A percentile compares a stretch with the other conserved stretches of the same genome.
Evolutionary conservation across 2,797 vertebrate genomes (phyloP).

Genomic region (Thripadectes ignobilis): DNA sequence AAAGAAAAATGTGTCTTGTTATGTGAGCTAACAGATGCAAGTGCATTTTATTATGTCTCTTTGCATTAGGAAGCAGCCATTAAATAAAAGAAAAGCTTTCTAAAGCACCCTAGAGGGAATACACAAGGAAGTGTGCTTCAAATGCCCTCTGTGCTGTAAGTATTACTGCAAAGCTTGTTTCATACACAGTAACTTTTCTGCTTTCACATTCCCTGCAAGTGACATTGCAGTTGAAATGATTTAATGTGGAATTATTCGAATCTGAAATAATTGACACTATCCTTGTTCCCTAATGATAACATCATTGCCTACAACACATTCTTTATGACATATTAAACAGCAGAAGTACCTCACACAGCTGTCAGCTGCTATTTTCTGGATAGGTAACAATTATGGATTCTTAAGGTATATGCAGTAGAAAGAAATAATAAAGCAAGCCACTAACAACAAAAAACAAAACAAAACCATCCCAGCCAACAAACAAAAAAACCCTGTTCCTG

Average conservation of each 20-base stretch:
- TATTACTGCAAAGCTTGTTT: slow-evolving; percentile 4
- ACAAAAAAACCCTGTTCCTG: neutral
- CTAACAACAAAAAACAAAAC: neutral
- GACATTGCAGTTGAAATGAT: slow-evolving; percentile 35
- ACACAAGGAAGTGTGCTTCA: neutral
- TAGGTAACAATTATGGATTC: slow-evolving; percentile 53
- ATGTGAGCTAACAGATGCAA: slow-evolving; percentile 24
- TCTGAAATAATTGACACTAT: slow-evolving; percentile 29
- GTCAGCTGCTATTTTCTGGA: slow-evolving; percentile 36
- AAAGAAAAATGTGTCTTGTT: neutral
- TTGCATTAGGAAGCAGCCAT: slow-evolving; percentile 56
- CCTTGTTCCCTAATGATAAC: slow-evolving; percentile 41
- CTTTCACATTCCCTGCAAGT: slow-evolving; percentile 2
- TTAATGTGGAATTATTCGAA: neutral
- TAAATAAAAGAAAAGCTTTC: slow-evolving; percentile 56
- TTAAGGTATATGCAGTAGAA: slow-evolving; percentile 28
- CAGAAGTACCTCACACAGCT: neutral
- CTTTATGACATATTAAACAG: slow-evolving; percentile 38
- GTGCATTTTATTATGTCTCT: slow-evolving; percentile 45
- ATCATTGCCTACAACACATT: slow-evolving; percentile 33
- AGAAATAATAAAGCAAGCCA: slow-evolving; percentile 2
- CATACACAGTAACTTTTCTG: neutral
- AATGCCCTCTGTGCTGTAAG: neutral
- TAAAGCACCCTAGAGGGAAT: slow-evolving; percentile 8
- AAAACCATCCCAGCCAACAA: neutral